Base-by-base conservation (phyloP, 2,113 vertebrate genomes). In the Edolisoma coerulescens region DNA sequence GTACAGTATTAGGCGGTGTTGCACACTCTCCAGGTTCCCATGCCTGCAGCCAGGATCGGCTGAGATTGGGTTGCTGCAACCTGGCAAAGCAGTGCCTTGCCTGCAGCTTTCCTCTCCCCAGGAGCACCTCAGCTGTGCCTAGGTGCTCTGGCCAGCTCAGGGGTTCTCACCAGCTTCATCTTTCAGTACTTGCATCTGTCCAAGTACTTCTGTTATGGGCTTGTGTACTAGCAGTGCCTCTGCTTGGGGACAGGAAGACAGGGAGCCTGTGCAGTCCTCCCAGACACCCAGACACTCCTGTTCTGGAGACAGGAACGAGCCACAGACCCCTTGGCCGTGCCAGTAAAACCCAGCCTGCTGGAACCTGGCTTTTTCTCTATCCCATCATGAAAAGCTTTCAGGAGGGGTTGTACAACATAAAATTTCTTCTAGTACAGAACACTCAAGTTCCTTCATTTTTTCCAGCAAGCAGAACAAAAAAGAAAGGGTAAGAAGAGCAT, bases 1-100 rank as follows among this genome's bases (percentile, higher is more conserved):
- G 44, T 41, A 26, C 73, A 50, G 54, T 26, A 33, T 1, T 1
- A 16, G 28, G 33, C 3, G 35, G 41, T 6, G 7, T 22, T 61
- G 11, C 33, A 8, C 0, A 0, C 9, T 32, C 26, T 53, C 71
- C 28, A 53, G 30, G 33, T 17, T 64, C 47, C 3, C 9, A 8
- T 35, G 32, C 52, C 14, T 56, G 41, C 39, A 69, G 39, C 30
- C 19, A 1, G 44, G 53, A 45, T 30, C 45, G 14, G 22, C 35
- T 2, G 4, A 32, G 24, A n/a, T 6, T 13, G 24, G 14, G 45
- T 28, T 84, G 61, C 37, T 93, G n/a, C 1, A 6, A 11, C 17
- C 13, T 32, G 41, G 22, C 0, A 0, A 61, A 33, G 16, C 24
- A 19, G 16, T 18, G 30, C 20, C 33, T 41, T 44, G 5, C 15